Base-by-base conservation (phyloP, 1,140 invertebrate genomes). In the Diachasmimorpha longicaudata region DNA sequence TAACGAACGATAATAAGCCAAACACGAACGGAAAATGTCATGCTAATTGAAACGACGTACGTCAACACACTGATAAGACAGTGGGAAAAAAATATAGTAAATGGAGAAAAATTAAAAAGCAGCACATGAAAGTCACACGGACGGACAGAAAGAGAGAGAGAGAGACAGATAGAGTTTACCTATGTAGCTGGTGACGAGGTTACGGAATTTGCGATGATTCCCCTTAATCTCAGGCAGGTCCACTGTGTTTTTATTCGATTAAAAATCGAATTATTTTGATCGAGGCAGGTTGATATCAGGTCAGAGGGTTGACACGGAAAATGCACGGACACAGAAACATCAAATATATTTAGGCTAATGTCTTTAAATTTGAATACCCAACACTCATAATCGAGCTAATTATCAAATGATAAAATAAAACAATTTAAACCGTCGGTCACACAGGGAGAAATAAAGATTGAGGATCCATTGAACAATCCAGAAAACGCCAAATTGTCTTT, bases 151-250 rank as follows among this genome's bases (percentile, higher is more conserved):
- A 25, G 11, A 25, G 58, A 58, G 52, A 25, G 11, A 25, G 58
- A 58, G 52, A 70, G 67, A 46, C 67, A 84, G 81, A 85, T 75
- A 84, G 78, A 83, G 85, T 93, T 76, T 97, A 97, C 96, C 96
- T 96, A 98, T 97, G 88, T 96, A 97, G 92, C 95, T 97, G 92
- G 95, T 96, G 91, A 98, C 96, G 92, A 98, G 93, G 89, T 96
- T 97, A 92, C 96, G 94, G 94, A 98, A 98, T 93, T 97, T 97
- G 92, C 96, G 95, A 92, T 98, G 96, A 90, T 96, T 96, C 89
- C 96, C 96, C 92, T 97, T 97, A 92, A 97, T 96, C 93, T 97
- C 95, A 89, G 96, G 96, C 90, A 97, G 94, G 93, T 97, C 96
- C 94, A 97, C 96, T 97, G 87, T 68, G 10, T 87, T 84, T 78